Base-by-base conservation (phyloP, 2,797 vertebrate species). In the Cirrhinus mrigala region DNA sequence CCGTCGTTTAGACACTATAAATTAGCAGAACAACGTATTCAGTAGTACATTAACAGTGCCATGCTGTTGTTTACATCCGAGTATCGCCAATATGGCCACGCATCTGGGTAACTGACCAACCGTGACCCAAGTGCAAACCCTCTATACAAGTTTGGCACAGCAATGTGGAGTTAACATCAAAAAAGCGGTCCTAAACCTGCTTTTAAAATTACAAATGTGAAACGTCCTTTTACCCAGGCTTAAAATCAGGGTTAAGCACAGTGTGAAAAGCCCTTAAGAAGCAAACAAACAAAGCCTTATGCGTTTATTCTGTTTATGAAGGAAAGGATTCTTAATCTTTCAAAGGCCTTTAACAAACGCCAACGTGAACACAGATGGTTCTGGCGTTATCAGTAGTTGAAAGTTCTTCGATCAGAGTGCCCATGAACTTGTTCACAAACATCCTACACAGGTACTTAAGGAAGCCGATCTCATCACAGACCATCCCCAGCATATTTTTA, bases 381-480 rank as follows among this genome's bases (percentile, higher is more conserved):
- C 2, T 7, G 16, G 87, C 64, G 33, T 82, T 6, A 50, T 90
- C 88, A 6, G 52, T 29, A 15, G 89, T 89, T 62, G 89, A 90
- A 16, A 90, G 71, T 60, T 89, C 88, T 44, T 90, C 86, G 6
- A 79, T 10, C 80, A 90, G 73, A 14, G 12, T 0, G 14, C 50
- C 33, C 8, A 71, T 0, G 68, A 69, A 87, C 5, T 70, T 86
- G 2, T 5, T 14, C 9, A 90, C 62, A 5, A 90, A 48, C 27
- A 0, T 18, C 80, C n/a, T 89, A 40, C 89, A 90, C 7, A 70
- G 0, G 6, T 15, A 1, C 73, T 77, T 85, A 3, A 89, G 73
- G 33, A 90, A 86, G 20, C 87, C 87, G 2, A 87, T 87, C 14
- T 37, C 14, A 24, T 89, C 33, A 58, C 87, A 90, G 48, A 86